Evolutionary conservation across 2,888 invertebrate species (phyloP), one percentile per base, ranked within the genome.

Genomic region (Plagiodera versicolora): DNA sequence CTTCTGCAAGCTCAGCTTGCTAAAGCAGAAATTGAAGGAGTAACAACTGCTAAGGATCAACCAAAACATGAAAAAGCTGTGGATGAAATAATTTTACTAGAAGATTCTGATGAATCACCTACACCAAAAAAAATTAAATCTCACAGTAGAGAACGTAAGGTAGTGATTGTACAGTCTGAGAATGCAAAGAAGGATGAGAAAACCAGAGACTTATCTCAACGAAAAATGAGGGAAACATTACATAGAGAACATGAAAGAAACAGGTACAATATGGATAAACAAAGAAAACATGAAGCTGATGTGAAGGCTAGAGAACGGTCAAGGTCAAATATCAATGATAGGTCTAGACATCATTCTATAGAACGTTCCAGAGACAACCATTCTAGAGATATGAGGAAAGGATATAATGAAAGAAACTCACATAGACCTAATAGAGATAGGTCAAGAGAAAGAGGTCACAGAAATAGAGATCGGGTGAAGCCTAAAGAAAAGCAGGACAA

Each of bases 1-100:
- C 72, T 89, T 46, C 81, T 94, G 47, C 93, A 94, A 80, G 92
- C 92, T 39, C 92, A 92, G 63, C 92, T 90, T 76, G 84, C 85
- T 73, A 90, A 89, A 0, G 89, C 89, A 65, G 85, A 85, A 50
- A 85, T 85, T 47, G 87, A 87, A 56, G 71, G 69, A 5, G 64
- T 68, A 10, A 53, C 60, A 24, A 60, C 63, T 58, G 61, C 70
- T 46, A 56, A 54, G 35, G 59, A 52, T 39, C 50, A 70, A 59
- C 70, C 72, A 70, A 65, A 69, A 57, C 79, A 81, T 73, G 79
- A 76, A 70, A 79, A 67, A 77, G 68, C 81, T 78, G 69, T 72
- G 72, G 86, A 85, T 72, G 85, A 84, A 67, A 79, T 88, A 67
- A 88, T 88, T 75, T 81, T 86, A 68, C 83, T 88, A 70, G 86